Evolutionary conservation across 2,797 vertebrate species (phyloP).

Genomic region (Micropoecilia bifurca): DNA sequence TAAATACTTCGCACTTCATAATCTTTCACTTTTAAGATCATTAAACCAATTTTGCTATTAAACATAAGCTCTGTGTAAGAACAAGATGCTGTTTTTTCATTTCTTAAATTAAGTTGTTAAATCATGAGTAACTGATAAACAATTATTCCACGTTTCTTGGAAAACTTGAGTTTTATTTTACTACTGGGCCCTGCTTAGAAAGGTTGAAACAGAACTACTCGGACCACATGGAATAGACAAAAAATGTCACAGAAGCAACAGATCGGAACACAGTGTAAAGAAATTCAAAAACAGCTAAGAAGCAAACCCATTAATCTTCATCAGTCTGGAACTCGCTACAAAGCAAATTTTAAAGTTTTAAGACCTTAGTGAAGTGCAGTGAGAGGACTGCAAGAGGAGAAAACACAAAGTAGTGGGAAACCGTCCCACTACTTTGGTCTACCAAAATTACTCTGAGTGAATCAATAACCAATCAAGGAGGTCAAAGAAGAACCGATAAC

Average conservation of each 20-base stretch:
- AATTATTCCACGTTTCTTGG: too few species aligned
- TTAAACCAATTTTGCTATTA: background rate
- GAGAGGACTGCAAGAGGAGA: background rate
- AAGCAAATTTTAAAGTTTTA: background rate
- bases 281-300: background rate
- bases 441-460: background rate
- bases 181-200: too few species aligned
- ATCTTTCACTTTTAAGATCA: background rate
- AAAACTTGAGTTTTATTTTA: too few species aligned
- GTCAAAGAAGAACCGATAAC: background rate
- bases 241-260: background rate
- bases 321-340: background rate
- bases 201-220: background rate
- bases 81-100: background rate
- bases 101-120: background rate
- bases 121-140: background rate
- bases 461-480: background rate
- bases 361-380: background rate
- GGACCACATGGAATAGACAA: background rate
- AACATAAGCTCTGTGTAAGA: background rate
- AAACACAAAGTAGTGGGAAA: background rate
- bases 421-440: too few species aligned
- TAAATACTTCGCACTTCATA: background rate
- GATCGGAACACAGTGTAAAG: background rate
- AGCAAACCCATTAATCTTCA: background rate